Evolutionary conservation across 1,140 invertebrate species (phyloP).

Genomic region (Meloidogyne chitwoodi): DNA sequence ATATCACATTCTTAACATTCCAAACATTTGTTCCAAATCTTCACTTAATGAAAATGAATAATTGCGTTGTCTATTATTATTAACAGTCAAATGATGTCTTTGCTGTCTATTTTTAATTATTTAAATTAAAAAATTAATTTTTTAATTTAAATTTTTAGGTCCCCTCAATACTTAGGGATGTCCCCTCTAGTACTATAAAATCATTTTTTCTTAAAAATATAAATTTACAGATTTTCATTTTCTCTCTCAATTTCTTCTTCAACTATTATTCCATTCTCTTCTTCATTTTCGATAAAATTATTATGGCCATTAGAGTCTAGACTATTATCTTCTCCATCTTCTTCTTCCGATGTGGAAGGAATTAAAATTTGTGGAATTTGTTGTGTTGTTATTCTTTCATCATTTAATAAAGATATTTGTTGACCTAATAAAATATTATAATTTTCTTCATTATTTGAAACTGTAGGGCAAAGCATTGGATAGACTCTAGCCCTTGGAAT

Average conservation of each 20-base stretch:
- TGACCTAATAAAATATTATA: neutral
- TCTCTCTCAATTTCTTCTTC: neutral
- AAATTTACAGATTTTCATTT: neutral
- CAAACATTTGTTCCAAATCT: constrained; percentile 26
- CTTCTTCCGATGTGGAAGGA: neutral
- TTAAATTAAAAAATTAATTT: neutral
- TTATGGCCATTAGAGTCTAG: neutral
- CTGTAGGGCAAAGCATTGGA: neutral
- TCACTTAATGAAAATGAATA: constrained; percentile 13
- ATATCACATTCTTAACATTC: neutral
- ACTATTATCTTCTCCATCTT: neutral
- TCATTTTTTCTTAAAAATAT: neutral
- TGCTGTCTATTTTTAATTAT: neutral
- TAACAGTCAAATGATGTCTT: neutral
- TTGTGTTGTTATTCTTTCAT: too few relatives aligned
- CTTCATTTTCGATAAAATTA: neutral
- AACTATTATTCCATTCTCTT: neutral
- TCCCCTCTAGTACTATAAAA: too few relatives aligned
- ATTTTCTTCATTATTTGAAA: neutral
- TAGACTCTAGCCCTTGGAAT: neutral
- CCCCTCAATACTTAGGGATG: too few relatives aligned
- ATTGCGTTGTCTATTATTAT: neutral
- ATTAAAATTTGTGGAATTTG: neutral
- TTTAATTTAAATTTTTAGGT: neutral
- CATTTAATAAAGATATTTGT: neutral